Evolutionary conservation across 2,888 invertebrate species (phyloP), one percentile per base, ranked within the genome.

Genomic region (Harpalus rufipes): DNA sequence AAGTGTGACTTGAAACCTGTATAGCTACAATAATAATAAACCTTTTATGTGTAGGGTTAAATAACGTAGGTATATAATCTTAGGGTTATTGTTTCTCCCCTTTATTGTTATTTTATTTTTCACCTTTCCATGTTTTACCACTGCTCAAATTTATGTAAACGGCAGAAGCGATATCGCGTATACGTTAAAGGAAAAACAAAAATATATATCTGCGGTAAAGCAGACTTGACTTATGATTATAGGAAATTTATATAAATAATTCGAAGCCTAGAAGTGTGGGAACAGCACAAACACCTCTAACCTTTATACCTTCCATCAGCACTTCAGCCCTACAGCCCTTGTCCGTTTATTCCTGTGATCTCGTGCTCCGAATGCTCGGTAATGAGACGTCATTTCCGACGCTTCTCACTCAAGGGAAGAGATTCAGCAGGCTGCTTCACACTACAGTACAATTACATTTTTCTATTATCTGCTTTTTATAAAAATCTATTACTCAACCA

Each of bases 41-140:
- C 10, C 44, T 51, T 51, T 51, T 51, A 51, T 51, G 44, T 12
- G 4, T 51, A 10, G 44, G 44, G 12, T 51, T 1, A 51, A 51
- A 51, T 51, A 51, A 51, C 5, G 44, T 51, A 51, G 10, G 44
- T 51, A 51, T 7, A 51, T 51, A 51, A 51, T 51, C 44, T 51
- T 51, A 51, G 5, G 44, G 44, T 12, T 51, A 51, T 12, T 51
- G 44, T 51, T 51, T 51, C 44, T 0, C 44, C 8, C 10, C 44
- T 51, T 51, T 51, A 51, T 51, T 51, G 8, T 51, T 51, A 51
- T 51, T 51, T 51, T 51, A 51, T 51, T 51, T 51, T 12, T 51
- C 44, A 12, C 44, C 44, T 51, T 51, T 51, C 6, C 44, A 12
- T 32, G 32, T 32, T 51, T 51, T 12, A 1, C 12, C 44, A 10